Conservation (phyloP, 2,888 invertebrate species). For the Drosophila kokeensis region DNA sequence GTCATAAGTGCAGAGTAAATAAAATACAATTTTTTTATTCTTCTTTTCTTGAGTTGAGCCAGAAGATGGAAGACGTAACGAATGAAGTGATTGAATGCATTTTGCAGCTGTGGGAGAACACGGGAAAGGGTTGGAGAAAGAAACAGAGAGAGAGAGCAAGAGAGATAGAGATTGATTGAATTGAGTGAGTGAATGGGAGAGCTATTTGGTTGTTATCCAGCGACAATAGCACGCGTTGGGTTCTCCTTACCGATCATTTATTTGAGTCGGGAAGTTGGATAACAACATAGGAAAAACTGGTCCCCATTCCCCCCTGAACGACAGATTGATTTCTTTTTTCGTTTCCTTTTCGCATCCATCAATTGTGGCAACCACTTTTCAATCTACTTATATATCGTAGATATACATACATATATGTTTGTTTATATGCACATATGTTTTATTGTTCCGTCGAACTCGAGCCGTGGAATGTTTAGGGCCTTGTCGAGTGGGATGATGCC, state of each 20-base stretch:
- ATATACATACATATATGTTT: slow-evolving; percentile 9
- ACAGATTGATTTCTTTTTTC: slow-evolving; percentile 62
- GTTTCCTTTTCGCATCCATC: slow-evolving; percentile 64
- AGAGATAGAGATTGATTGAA: slow-evolving; percentile 1
- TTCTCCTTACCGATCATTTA: slow-evolving; percentile 39
- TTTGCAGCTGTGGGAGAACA: slow-evolving; percentile 39
- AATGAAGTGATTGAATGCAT: slow-evolving; percentile 79
- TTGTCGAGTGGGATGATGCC: slow-evolving; percentile 24
- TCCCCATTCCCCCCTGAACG: slow-evolving; percentile 13
- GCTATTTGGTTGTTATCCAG: slow-evolving; percentile 24
- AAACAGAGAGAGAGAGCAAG: not conserved
- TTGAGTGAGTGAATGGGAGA: slow-evolving; percentile 25
- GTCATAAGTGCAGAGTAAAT: slow-evolving; percentile 80
- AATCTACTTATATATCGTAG: slow-evolving; percentile 10
- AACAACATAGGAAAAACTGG: slow-evolving; percentile 22
- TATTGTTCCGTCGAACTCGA: slow-evolving; percentile 17
- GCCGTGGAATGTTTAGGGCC: slow-evolving; percentile 12
- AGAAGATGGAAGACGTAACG: slow-evolving; percentile 45
- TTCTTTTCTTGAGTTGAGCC: slow-evolving; percentile 29
- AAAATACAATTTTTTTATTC: slow-evolving; percentile 58
- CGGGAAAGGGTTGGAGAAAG: slow-evolving; percentile 8
- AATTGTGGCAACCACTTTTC: slow-evolving; percentile 46
- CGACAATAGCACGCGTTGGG: slow-evolving; percentile 75
- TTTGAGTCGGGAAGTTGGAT: slow-evolving; percentile 29
- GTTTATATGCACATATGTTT: slow-evolving; percentile 44